phyloP scores from a whole-genome alignment of 1,140 invertebrate species.

The Cydia strobilella region DNA sequence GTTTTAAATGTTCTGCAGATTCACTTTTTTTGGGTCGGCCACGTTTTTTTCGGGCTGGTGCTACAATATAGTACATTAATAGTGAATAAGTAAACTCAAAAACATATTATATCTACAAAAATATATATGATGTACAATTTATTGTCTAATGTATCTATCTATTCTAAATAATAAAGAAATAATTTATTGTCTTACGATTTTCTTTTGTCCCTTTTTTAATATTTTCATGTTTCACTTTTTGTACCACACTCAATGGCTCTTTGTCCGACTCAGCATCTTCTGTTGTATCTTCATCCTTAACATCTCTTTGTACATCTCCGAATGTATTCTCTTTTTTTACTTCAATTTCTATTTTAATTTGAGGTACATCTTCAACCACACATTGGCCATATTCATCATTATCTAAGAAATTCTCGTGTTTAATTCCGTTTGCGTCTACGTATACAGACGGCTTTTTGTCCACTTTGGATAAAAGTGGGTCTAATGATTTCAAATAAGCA shows the following conservation, averaged over 20 bases:
- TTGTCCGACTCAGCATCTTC: constrained; percentile 53
- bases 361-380: constrained; percentile 32
- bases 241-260: constrained; percentile 62
- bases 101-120: not conserved
- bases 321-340: constrained; percentile 34
- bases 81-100: no score
- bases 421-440: constrained; percentile 29
- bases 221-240: constrained; percentile 60
- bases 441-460: not conserved
- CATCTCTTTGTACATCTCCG: constrained; percentile 9
- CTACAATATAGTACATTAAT: not conserved
- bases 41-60: constrained; percentile 5
- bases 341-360: constrained; percentile 11
- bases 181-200: constrained; percentile 47
- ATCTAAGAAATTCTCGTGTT: constrained; percentile 36
- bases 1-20: constrained; percentile 35
- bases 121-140: constrained; percentile 11
- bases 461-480: constrained; percentile 2
- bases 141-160: no score
- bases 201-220: constrained; percentile 44
- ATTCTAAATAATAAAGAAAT: no score
- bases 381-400: constrained; percentile 37
- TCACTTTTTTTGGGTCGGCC: constrained; percentile 40
- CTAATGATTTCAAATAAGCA: constrained; percentile 46
- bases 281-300: constrained; percentile 45